phyloP scores from a whole-genome alignment of 92 coral and sea anemone species.

The Phymanthus crucifer region DNA sequence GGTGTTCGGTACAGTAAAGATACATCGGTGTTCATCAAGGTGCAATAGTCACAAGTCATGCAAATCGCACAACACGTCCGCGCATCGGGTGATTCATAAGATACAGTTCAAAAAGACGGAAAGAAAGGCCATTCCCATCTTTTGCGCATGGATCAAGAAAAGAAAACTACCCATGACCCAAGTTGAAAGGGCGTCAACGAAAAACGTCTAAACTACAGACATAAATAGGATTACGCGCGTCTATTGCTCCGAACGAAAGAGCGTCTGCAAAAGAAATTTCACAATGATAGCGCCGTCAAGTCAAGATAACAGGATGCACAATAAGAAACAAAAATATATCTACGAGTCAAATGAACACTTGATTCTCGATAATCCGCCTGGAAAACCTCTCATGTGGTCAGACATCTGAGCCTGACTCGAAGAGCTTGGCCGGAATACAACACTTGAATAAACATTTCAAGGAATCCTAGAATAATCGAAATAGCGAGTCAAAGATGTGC shows the following conservation, averaged over 20 bases:
- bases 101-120: too few species aligned
- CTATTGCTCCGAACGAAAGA: neutral
- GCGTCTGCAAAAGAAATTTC: neutral
- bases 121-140: too few species aligned
- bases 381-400: neutral
- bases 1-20: conserved; percentile 55
- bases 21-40: conserved; percentile 70
- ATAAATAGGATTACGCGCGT: neutral
- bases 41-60: conserved; percentile 25
- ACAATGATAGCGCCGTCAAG: neutral
- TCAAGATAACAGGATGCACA: neutral
- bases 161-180: too few species aligned
- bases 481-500: neutral
- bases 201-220: neutral
- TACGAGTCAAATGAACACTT: neutral
- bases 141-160: too few species aligned
- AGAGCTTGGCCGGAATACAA: neutral
- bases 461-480: neutral
- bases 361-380: neutral
- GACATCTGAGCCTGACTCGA: neutral
- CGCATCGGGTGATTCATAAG: neutral
- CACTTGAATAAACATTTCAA: neutral
- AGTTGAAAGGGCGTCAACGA: too few species aligned
- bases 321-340: neutral
- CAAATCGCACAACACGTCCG: neutral